Percentiles rank a stretch among this genome's conserved stretches.
Conservation (phyloP, 1,140 invertebrate species). For the Eriosoma lanigerum region DNA sequence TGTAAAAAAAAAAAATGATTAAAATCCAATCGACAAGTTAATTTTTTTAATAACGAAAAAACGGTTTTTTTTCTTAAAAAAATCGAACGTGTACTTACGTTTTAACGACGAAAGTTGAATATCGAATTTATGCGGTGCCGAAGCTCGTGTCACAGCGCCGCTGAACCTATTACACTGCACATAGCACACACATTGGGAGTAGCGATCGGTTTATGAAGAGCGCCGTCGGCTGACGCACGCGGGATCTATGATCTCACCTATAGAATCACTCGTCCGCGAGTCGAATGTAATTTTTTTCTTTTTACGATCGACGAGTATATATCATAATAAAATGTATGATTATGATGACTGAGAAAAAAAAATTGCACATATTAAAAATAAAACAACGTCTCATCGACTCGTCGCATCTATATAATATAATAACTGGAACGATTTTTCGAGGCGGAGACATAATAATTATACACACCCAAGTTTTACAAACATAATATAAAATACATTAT, state of each 20-base stretch:
- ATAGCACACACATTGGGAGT: conserved; percentile 20
- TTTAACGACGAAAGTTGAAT: not conserved
- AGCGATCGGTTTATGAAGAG: not conserved
- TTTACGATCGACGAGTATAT: not conserved
- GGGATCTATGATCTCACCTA: conserved; percentile 31
- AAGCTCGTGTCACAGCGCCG: conserved; percentile 13
- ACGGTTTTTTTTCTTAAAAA: too few relatives aligned
- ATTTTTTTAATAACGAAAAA: too few relatives aligned
- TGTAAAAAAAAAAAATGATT: too few relatives aligned
- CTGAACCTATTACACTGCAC: conserved; percentile 31
- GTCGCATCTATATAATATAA: too few relatives aligned
- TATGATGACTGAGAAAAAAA: not conserved
- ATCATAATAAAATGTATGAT: not conserved
- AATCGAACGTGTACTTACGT: not conserved
- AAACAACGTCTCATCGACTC: not conserved
- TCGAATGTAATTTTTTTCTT: not conserved
- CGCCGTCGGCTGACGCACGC: conserved; percentile 21
- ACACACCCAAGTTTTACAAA: not conserved
- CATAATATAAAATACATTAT: too few relatives aligned
- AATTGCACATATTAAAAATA: not conserved
- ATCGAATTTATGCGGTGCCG: not conserved
- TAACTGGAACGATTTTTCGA: too few relatives aligned
- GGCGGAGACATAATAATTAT: not conserved
- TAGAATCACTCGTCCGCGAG: conserved; percentile 9
- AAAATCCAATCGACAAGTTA: too few relatives aligned